Base-by-base conservation (phyloP, 1,140 invertebrate genomes). In the Tetramorium alpestre region DNA sequence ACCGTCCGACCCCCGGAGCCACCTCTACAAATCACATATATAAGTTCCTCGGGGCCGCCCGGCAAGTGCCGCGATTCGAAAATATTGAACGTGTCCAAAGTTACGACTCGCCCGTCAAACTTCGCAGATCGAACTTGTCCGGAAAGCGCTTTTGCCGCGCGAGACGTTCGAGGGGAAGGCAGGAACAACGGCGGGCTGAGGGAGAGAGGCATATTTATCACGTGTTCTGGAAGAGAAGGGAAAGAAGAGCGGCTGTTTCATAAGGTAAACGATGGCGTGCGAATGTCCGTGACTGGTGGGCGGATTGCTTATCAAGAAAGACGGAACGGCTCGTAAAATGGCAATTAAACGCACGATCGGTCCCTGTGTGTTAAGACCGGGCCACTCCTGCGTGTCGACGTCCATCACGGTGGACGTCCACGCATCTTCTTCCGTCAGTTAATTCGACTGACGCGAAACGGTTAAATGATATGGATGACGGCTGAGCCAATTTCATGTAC, bases 71-170 rank as follows among this genome's bases (percentile, higher is more conserved):
- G 85, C 77, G 89, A 87, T 90, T 90, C 78, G 89, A 75, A 90
- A 90, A 90, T 90, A 90, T 90, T 85, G 88, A 87, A 90, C 88
- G 78, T 80, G 85, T 80, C 65, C 60, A 54, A 90, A 90, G 85
- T 90, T 90, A 87, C 89, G 89, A 69, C 60, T 70, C 81, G 60
- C 22, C 77, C 89, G 89, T 90, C 89, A 90, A 90, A 90, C 85
- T 90, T 90, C 33, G 65, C 49, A 64, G 85, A 90, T 90, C 73
- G 73, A 90, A 90, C 47, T 90, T 90, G 54, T 44, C 22, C 58
- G 54, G 88, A 89, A 81, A 85, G 47, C 60, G 60, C 58, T 51
- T 25, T 22, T 67, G 4, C 22, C 25, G 7, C 28, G 41, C 80
- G 54, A 58, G 38, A 72, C 13, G 41, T 8, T 11, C 22, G 44